Evolutionary conservation across 2,113 vertebrate genomes (phyloP), one percentile per base, ranked within the genome.

Genomic region (Aphyosemion australe): DNA sequence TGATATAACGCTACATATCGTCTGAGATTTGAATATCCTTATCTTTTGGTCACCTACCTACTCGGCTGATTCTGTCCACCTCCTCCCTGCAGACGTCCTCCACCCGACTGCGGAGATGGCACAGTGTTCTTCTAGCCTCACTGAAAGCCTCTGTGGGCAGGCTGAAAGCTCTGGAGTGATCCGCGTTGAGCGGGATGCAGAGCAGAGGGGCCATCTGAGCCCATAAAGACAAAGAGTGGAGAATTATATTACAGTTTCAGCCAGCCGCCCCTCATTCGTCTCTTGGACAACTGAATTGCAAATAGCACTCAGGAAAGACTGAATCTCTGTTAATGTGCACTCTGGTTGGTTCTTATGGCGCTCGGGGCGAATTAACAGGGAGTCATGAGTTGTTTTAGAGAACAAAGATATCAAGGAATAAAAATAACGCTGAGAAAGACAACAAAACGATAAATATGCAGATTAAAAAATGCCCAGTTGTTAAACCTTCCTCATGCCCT

Each of bases 21-120:
- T n/a, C n/a, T n/a, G n/a, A n/a, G n/a, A n/a, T n/a, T n/a, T n/a
- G n/a, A n/a, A n/a, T n/a, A n/a, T n/a, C n/a, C n/a, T n/a, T n/a
- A n/a, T n/a, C 34, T 37, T 37, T 5, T 37, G 5, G 5, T 50
- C n/a, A 7, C 11, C 37, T 75, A 90, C 90, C 87, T 67, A 79
- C 59, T 0, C 66, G 74, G 59, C 63, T 82, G 68, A 91, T 85
- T 26, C 83, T 85, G 65, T 90, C 84, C 49, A 87, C 70, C 55
- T 90, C 87, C 83, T 91, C 90, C 50, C 80, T 39, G 74, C 88
- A 91, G 47, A 87, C 68, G 26, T 92, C 89, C 71, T 92, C 88
- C 64, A 90, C 59, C 14, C 72, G 82, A 59, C 82, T 79, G 61
- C 88, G 84, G 37, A 92, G 65, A 60, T 77, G 84, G 10, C 79